Base-by-base conservation (phyloP, 2,113 vertebrate genomes). In the Lucifuga dentata region DNA sequence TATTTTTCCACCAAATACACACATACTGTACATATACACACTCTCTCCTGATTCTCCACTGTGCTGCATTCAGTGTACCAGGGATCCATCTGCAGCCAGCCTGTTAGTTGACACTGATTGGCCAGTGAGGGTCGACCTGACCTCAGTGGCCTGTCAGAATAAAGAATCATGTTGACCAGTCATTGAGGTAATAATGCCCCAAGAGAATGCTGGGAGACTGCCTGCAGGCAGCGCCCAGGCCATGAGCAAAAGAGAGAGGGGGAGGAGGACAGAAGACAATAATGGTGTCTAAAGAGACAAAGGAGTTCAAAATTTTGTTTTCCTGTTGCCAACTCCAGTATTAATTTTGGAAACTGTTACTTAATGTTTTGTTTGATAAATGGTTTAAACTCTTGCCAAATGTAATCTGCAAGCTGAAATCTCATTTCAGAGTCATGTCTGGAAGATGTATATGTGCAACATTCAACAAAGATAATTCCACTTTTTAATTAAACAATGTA, bases 91-190 rank as follows among this genome's bases (percentile, higher is more conserved):
- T 70, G 55, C 26, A 69, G 46, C 75, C 53, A 62, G 49, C 40
- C 58, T 78, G 72, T 81, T 76, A 71, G 74, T 62, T 78, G 81
- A 85, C 75, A 74, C 74, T 77, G 83, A 85, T 86, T 87, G 81
- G 80, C 76, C 63, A 45, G 59, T 11, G 8, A 52, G 78, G 73
- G 46, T 43, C 57, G 6, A 52, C 51, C 53, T 85, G 71, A 76
- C 69, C 77, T 43, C 15, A 19, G 41, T 68, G 60, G 44, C 71
- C 61, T 51, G 70, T 76, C 64, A 84, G 40, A 79, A 74, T 69
- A 69, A 88, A 77, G 64, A 46, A 78, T 83, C 24, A 32, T 76
- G 81, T 82, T 73, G 60, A 73, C 62, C 50, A 20, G 73, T 76
- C 13, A 20, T 52, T 8, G 56, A 83, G 84, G 77, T 89, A 89